Conservation (phyloP, 2,888 invertebrate genomes). For the Bombylius major region DNA sequence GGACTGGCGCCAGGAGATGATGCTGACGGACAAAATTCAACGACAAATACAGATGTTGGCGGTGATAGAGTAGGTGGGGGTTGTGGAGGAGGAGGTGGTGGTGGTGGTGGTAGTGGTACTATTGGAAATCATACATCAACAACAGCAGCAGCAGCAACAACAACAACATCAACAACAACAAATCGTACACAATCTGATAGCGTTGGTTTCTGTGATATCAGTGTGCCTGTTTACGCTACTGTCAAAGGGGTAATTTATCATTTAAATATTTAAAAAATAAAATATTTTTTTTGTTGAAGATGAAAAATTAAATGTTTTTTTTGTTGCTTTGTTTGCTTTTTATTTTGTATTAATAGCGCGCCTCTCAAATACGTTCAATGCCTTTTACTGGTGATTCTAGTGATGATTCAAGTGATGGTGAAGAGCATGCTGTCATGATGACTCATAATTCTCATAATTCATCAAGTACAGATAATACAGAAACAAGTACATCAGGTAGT, state of each 20-base stretch:
- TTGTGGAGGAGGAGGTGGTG: slow-evolving; percentile 16
- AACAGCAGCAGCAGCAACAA: slow-evolving; percentile 32
- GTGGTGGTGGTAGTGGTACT: slow-evolving; percentile 19
- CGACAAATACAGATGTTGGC: slow-evolving; percentile 27
- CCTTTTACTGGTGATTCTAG: slow-evolving; percentile 92
- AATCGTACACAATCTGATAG: slow-evolving; percentile 39
- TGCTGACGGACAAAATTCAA: slow-evolving; percentile 26
- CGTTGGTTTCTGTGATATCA: slow-evolving; percentile 79
- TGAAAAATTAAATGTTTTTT: neutral
- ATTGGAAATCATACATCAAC: slow-evolving; percentile 24
- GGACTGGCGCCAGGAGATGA: slow-evolving; percentile 39
- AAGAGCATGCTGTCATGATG: slow-evolving; percentile 45
- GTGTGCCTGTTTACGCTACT: slow-evolving; percentile 90
- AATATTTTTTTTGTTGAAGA: neutral
- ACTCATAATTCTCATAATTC: slow-evolving; percentile 38
- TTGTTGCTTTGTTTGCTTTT: neutral
- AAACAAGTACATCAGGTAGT: slow-evolving; percentile 46
- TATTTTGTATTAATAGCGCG: slow-evolving; percentile 45
- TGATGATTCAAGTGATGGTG: slow-evolving; percentile 90
- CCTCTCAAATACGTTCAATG: slow-evolving; percentile 90
- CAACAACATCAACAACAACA: slow-evolving; percentile 27
- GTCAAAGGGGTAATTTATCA: slow-evolving; percentile 66
- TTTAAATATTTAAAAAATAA: slow-evolving; percentile 6
- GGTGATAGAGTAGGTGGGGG: slow-evolving; percentile 41
- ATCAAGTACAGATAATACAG: slow-evolving; percentile 43